Conservation (phyloP, 2,113 vertebrate species). For the Pedetes capensis region DNA sequence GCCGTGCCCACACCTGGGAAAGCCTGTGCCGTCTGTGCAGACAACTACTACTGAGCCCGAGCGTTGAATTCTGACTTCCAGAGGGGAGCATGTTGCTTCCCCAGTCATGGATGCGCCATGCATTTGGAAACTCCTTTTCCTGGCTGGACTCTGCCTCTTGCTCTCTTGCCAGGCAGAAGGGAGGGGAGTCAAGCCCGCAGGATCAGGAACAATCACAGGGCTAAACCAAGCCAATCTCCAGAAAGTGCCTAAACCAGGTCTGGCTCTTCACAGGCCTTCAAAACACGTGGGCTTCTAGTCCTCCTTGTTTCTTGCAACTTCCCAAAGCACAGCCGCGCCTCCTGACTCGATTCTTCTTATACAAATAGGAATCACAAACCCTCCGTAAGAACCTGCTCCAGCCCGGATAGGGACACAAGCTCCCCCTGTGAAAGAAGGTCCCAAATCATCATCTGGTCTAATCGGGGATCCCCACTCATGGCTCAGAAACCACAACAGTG, state of each 20-base stretch:
- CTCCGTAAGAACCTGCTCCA: background rate
- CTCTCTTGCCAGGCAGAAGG: background rate
- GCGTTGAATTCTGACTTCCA: background rate
- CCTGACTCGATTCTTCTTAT: background rate
- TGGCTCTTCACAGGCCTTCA: background rate
- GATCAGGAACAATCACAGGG: fast-evolving
- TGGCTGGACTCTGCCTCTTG: background rate
- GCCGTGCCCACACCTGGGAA: background rate
- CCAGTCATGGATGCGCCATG: fast-evolving
- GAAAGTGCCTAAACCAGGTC: background rate
- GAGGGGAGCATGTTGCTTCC: fast-evolving
- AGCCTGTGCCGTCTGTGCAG: fast-evolving
- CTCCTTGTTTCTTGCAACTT: background rate
- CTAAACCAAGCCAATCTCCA: background rate
- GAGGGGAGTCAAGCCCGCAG: background rate
- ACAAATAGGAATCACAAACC: background rate
- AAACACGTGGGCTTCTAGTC: background rate
- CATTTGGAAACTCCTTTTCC: background rate
- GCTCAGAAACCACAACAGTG: background rate
- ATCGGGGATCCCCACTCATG: background rate
- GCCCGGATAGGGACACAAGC: background rate
- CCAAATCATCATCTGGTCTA: background rate
- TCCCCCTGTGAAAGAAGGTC: background rate
- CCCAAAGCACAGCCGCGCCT: background rate
- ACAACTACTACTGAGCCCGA: background rate